Evolutionary conservation across 2,888 invertebrate species (phyloP).

Genomic region (Eulithis testata): DNA sequence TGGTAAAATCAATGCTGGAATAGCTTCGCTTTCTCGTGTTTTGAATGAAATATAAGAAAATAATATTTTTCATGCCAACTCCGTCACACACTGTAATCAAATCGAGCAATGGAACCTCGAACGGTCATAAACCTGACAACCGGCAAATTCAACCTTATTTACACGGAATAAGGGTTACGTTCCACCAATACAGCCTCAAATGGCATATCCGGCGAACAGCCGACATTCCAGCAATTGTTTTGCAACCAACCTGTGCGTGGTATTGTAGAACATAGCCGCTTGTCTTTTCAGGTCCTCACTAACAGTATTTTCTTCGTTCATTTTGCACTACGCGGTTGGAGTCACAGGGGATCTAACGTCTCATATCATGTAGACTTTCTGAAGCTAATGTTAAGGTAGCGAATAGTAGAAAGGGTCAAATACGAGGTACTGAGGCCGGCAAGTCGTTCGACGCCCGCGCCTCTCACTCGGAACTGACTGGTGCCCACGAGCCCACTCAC

Average conservation of each 20-base stretch:
- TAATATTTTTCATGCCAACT: conserved; percentile 6
- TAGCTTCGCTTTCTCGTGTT: too few relatives aligned
- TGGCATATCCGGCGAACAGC: conserved; percentile 46
- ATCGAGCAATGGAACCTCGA: conserved; percentile 14
- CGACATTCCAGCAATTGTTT: conserved; percentile 45
- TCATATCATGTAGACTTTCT: conserved; percentile 40
- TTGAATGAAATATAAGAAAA: conserved; percentile 5
- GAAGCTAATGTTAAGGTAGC: conserved; percentile 37
- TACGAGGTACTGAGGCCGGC: conserved; percentile 61
- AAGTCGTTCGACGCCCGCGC: conserved; percentile 76
- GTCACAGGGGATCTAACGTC: conserved; percentile 40
- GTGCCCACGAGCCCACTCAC: conserved; percentile 60
- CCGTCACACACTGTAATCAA: conserved; percentile 23
- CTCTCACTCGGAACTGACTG: conserved; percentile 63
- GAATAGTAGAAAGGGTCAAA: conserved; percentile 42
- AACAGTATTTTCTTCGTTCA: conserved; percentile 75
- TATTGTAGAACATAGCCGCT: conserved; percentile 79
- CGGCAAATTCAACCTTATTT: conserved; percentile 29
- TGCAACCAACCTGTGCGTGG: conserved; percentile 74
- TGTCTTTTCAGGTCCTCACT: conserved; percentile 76
- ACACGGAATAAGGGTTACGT: conserved; percentile 21
- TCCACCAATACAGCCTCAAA: conserved; percentile 26
- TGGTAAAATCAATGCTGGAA: background rate
- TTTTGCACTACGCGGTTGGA: conserved; percentile 53
- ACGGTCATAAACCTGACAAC: background rate